phyloP scores from a whole-genome alignment of 2,888 invertebrate genomes.

The Pantelozetes paolii region DNA sequence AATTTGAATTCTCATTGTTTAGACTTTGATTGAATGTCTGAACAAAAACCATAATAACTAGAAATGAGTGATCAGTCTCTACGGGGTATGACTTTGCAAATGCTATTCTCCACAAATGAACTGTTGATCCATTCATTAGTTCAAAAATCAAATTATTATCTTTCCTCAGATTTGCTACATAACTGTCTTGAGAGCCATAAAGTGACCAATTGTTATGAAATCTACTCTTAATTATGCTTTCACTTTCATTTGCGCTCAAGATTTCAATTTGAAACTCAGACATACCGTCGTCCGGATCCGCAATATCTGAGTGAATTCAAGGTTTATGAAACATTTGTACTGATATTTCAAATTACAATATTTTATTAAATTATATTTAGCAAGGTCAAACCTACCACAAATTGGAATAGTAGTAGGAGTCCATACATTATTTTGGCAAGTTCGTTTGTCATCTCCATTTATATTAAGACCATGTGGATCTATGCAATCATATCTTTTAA shows the following conservation, averaged over 20 bases:
- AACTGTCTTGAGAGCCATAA: background rate
- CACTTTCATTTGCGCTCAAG: background rate
- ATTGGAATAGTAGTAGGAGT: background rate
- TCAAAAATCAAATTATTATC: background rate
- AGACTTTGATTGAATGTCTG: background rate
- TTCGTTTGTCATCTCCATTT: background rate
- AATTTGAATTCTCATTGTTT: background rate
- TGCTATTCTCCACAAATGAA: background rate
- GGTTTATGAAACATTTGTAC: too few relatives aligned
- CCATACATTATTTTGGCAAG: background rate
- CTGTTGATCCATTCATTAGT: background rate
- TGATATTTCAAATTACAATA: too few relatives aligned
- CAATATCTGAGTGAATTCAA: background rate
- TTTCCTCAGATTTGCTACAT: background rate
- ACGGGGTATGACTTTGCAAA: background rate
- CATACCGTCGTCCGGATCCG: background rate
- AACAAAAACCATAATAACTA: background rate
- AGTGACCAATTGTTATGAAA: conserved; percentile 2
- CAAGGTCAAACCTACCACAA: background rate
- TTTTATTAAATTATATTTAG: background rate
- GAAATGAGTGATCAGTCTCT: conserved; percentile 5
- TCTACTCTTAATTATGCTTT: background rate
- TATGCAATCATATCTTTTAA: background rate
- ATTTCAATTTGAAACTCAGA: background rate
- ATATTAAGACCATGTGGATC: background rate